Base-by-base conservation (phyloP, 2,888 invertebrate genomes). In the Acronicta alni region DNA sequence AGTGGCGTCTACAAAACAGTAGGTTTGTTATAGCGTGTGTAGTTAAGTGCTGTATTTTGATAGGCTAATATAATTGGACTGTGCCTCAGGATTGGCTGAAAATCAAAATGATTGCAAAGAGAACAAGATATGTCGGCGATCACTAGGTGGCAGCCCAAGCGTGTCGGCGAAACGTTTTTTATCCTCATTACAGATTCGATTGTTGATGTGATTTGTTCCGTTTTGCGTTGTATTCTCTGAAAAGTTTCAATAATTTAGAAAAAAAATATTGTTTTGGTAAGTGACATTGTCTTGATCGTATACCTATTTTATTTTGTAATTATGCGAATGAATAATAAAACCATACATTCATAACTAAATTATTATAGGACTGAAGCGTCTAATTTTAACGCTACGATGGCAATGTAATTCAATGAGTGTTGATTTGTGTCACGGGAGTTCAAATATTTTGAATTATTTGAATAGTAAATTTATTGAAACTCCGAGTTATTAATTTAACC, bases 111-210 rank as follows among this genome's bases (percentile, higher is more conserved):
- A 9, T 17, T 15, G n/a, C 60, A 85, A 62, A 51, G 83, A 87
- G 77, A 93, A 89, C 91, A 72, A 37, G 43, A 57, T 62, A 71
- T 89, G 88, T 91, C 92, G 93, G 90, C 78, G 76, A 80, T 75
- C 85, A 57, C 82, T 82, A 87, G 86, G 71, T 83, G 85, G 89
- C 85, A 80, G 73, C 71, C 48, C 60, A 57, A 60, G 70, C 65
- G 61, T 89, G 94, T 91, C 91, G 93, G 90, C 78, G 79, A 89
- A 85, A 81, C 80, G 81, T 85, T 91, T 91, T 92, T 91, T 90
- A 87, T 83, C 72, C 76, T 86, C 91, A 91, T 87, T 87, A 84
- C 77, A 85, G 84, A 84, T 89, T 87, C 84, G 88, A 87, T 88
- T 88, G 84, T 87, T 87, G 86, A 75, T 78, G 85, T 83, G 87